phyloP scores from a whole-genome alignment of 2,113 vertebrate species.

The mouse (Mus musculus) region GRCm39 chr6:79960501-79961000 shows the following conservation, averaged over 20 bases:
- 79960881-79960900: not conserved
- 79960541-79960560: no score
- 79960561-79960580: no score
- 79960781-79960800: not conserved
- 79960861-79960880: not conserved
- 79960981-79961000: no score
- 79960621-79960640: not conserved
- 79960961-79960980: no score
- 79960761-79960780: not conserved
- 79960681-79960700: not conserved
- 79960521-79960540: not conserved
- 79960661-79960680: not conserved
- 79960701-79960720: not conserved
- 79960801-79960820: no score
- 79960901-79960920: not conserved
- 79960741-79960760: not conserved
- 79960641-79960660: not conserved
- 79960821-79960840: not conserved
- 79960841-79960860: not conserved
- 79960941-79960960: not conserved
- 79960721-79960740: not conserved
- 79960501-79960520: not conserved
- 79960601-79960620: not conserved
- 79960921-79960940: not conserved
- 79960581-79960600: no score